A percentile compares a stretch with the other conserved stretches of the same genome.
Conservation (phyloP, 2,888 invertebrate genomes). For the Calephelis perditalis region DNA sequence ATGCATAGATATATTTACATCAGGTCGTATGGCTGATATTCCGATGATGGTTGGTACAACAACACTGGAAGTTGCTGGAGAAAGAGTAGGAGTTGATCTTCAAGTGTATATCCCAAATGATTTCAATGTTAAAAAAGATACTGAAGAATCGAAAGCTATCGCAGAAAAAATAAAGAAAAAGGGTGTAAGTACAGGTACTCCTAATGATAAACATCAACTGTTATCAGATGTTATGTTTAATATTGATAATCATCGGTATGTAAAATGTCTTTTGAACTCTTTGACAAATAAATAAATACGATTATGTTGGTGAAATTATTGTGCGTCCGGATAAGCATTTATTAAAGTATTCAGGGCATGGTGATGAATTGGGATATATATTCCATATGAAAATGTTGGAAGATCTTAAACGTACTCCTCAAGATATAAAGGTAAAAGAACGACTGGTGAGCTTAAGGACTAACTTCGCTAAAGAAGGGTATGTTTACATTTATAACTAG, state of each 20-base stretch:
- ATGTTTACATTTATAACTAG: constrained; percentile 32
- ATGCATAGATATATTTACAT: constrained; percentile 54
- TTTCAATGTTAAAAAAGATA: constrained; percentile 49
- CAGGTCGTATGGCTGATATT: constrained; percentile 54
- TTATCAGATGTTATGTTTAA: constrained; percentile 52
- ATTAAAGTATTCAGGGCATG: constrained; percentile 48
- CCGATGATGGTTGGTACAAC: constrained; percentile 62
- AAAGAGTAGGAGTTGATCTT: constrained; percentile 45
- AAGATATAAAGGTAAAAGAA: constrained; percentile 62
- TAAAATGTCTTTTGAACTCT: constrained; percentile 51
- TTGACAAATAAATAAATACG: constrained; percentile 62
- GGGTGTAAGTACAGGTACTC: constrained; percentile 43
- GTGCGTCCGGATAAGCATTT: constrained; percentile 36
- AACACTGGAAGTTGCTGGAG: constrained; percentile 46
- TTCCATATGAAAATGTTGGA: constrained; percentile 54
- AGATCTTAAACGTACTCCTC: constrained; percentile 47
- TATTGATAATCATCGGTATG: constrained; percentile 51
- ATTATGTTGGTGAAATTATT: constrained; percentile 60
- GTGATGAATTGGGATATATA: constrained; percentile 60
- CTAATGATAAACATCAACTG: constrained; percentile 49
- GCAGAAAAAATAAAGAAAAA: constrained; percentile 46
- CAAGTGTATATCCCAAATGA: constrained; percentile 52
- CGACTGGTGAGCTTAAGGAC: constrained; percentile 64
- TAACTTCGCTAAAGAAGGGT: constrained; percentile 71
- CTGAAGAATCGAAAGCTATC: constrained; percentile 45